Evolutionary conservation across 2,888 invertebrate genomes (phyloP).

Genomic region (Pyrrhia umbra): DNA sequence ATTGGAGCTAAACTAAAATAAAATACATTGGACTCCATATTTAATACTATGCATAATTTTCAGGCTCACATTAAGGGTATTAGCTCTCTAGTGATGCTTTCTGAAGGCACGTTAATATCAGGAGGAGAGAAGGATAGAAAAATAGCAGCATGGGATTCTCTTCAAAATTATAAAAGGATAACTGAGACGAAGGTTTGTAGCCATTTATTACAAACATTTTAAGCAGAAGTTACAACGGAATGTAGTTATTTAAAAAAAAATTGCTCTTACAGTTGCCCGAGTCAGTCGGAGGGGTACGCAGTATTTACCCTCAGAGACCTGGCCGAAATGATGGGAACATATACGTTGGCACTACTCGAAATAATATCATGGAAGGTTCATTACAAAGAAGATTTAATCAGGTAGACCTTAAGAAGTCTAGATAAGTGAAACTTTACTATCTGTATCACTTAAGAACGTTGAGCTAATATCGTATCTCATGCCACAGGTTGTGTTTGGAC

Average conservation of each 20-base stretch:
- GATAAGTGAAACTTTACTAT: too few species aligned
- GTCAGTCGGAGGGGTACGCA: constrained; percentile 96
- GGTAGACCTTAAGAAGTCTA: constrained; percentile 80
- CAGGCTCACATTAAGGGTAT: constrained; percentile 96
- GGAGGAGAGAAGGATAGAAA: constrained; percentile 97
- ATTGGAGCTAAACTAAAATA: neutral
- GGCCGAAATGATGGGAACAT: constrained; percentile 97
- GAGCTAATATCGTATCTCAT: constrained; percentile 4
- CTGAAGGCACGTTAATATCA: constrained; percentile 96
- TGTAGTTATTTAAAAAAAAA: neutral
- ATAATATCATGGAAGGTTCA: constrained; percentile 97
- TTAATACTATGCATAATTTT: neutral
- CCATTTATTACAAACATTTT: neutral
- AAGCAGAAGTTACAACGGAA: neutral
- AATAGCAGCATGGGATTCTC: constrained; percentile 97
- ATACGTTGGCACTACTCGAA: constrained; percentile 97
- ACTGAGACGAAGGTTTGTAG: constrained; percentile 95
- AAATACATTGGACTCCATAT: neutral
- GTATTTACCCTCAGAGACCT: constrained; percentile 96
- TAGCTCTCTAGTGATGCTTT: constrained; percentile 96
- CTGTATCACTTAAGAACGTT: neutral
- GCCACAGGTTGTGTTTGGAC: constrained; percentile 95
- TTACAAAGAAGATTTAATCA: constrained; percentile 96
- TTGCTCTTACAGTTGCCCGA: constrained; percentile 93
- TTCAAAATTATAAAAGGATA: constrained; percentile 97